These are phyloP conservation scores for Idaea biselata DNA, from an alignment of 2,888 invertebrate species.

Conservation along the genomic window DNA sequence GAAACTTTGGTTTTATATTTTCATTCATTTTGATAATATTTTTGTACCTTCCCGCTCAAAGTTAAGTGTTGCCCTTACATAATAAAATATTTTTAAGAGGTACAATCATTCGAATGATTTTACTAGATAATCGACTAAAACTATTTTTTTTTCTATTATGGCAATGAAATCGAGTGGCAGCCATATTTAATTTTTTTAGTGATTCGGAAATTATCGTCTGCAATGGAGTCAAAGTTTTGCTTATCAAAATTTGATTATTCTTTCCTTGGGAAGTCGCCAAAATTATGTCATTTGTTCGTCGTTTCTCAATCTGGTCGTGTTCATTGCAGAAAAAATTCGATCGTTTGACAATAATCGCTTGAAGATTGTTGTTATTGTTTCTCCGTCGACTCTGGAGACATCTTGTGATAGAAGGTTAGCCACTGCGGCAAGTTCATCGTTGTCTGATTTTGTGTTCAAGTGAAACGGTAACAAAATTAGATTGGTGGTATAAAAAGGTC, in stretches of 20 bases:
- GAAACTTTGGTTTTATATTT: too few species aligned
- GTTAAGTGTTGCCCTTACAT: neutral
- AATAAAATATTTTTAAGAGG: neutral
- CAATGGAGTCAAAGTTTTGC: slow-evolving; percentile 80
- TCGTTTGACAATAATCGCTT: slow-evolving; percentile 76
- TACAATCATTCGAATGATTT: neutral
- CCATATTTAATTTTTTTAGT: slow-evolving; percentile 71
- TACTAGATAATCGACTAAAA: neutral
- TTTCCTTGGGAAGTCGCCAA: slow-evolving; percentile 73
- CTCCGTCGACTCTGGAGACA: slow-evolving; percentile 77
- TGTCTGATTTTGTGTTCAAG: slow-evolving; percentile 70
- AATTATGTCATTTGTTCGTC: slow-evolving; percentile 76
- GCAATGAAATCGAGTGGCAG: slow-evolving; percentile 43
- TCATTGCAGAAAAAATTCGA: slow-evolving; percentile 72
- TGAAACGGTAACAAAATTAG: slow-evolving; percentile 68
- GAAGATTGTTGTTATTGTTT: slow-evolving; percentile 65
- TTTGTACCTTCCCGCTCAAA: neutral
- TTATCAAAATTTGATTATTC: slow-evolving; percentile 71
- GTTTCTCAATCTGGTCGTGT: slow-evolving; percentile 69
- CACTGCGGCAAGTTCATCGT: slow-evolving; percentile 61
- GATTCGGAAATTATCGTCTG: slow-evolving; percentile 75
- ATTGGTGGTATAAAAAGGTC: slow-evolving; percentile 63
- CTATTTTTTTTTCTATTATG: slow-evolving; percentile 21
- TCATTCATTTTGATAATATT: too few species aligned
- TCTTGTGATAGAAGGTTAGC: slow-evolving; percentile 73